Percentiles rank a stretch among this genome's conserved stretches.
Conservation (phyloP, 2,797 vertebrate species). For the Arctocebus calabarensis region DNA sequence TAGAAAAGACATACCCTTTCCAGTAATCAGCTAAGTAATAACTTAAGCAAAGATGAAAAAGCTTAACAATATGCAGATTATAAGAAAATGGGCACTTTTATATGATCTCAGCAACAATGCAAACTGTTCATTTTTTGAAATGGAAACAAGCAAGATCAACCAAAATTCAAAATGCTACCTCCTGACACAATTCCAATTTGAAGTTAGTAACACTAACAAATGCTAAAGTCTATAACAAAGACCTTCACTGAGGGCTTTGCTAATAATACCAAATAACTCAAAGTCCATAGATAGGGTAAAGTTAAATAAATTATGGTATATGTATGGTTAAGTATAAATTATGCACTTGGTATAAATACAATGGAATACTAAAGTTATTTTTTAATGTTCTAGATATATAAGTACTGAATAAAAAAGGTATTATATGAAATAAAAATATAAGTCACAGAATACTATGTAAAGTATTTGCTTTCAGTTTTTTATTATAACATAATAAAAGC, state of each 20-base stretch:
- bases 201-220: slow-evolving; percentile 26
- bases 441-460: background rate
- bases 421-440: background rate
- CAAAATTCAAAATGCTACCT: slow-evolving; percentile 37
- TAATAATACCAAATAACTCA: slow-evolving; percentile 25
- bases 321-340: background rate
- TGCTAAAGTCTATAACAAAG: slow-evolving; percentile 38
- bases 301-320: background rate
- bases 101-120: slow-evolving; percentile 33
- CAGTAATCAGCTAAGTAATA: background rate
- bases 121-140: slow-evolving; percentile 42
- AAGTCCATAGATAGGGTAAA: background rate
- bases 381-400: background rate
- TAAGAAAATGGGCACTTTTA: background rate
- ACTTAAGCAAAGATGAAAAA: slow-evolving; percentile 34
- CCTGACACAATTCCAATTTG: slow-evolving; percentile 25
- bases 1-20: background rate
- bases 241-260: background rate
- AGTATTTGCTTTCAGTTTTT: background rate
- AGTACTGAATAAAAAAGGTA: background rate
- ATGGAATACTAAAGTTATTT: background rate
- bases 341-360: background rate
- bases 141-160: slow-evolving; percentile 11
- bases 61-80: background rate
- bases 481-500: background rate